These are phyloP conservation scores for Pantherophis vulpinus DNA, from an alignment of 2,797 vertebrate genomes.

Conservation along the genomic window DNA sequence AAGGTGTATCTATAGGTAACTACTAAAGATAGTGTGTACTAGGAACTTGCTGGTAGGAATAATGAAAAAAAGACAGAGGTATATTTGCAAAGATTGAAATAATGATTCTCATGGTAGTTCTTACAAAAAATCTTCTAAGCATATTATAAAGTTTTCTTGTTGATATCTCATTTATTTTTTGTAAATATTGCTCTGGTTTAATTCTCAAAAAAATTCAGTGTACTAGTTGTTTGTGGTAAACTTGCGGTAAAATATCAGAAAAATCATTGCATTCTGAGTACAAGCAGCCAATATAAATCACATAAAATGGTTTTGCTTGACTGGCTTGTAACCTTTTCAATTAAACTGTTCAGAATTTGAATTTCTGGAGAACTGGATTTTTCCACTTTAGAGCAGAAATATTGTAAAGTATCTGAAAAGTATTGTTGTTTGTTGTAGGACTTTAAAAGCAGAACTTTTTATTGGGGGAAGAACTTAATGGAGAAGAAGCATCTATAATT, in stretches of 20 bases:
- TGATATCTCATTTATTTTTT: not conserved
- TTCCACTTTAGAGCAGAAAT: not conserved
- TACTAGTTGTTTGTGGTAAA: not conserved
- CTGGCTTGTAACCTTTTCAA: not conserved
- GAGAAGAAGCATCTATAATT: not conserved
- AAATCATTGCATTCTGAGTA: not conserved
- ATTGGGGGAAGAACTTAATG: not conserved
- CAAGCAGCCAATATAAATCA: not conserved
- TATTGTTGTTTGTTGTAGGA: not conserved
- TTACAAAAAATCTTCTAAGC: not conserved
- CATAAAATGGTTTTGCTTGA: not conserved
- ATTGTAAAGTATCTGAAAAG: not conserved
- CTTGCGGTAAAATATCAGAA: not conserved
- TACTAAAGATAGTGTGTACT: not conserved
- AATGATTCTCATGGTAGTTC: not conserved
- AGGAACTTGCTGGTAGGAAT: not conserved
- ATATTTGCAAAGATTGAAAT: not conserved
- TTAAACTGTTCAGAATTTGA: not conserved
- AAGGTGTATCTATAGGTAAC: accelerated
- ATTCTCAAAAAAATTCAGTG: not conserved
- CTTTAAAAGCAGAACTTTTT: not conserved
- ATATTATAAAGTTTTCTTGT: not conserved
- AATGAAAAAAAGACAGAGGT: not conserved
- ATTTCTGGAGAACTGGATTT: not conserved
- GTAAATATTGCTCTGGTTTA: not conserved